Conservation (phyloP, 2,888 invertebrate genomes). For the Phyto melanocephala region DNA sequence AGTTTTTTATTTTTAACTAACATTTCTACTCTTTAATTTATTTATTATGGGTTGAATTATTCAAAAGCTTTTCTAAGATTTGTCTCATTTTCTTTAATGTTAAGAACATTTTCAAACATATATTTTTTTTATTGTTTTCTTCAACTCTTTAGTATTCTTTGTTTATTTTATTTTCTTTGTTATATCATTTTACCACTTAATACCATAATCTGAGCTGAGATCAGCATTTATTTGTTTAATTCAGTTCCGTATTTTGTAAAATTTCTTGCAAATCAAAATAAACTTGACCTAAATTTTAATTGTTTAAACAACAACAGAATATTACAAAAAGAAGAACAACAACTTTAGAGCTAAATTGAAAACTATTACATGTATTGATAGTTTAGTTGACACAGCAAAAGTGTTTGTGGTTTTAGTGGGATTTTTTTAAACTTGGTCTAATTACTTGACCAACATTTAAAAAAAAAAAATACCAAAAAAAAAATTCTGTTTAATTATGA, state of each 20-base stretch:
- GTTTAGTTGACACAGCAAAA: conserved; percentile 37
- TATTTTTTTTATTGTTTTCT: background rate
- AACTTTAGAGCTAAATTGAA: conserved; percentile 12
- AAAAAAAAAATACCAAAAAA: background rate
- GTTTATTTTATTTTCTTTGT: conserved; percentile 5
- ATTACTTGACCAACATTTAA: conserved; percentile 59
- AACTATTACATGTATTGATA: conserved; percentile 42
- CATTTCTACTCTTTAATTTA: no score
- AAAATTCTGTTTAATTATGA: conserved; percentile 40
- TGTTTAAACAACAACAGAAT: background rate
- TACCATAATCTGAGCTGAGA: conserved; percentile 26
- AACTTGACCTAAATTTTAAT: conserved; percentile 59
- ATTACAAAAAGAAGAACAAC: background rate
- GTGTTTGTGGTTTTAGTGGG: background rate
- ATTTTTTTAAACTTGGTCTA: conserved; percentile 58
- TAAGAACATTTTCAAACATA: no score
- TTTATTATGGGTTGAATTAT: no score
- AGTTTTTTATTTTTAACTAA: no score
- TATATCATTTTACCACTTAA: conserved; percentile 39
- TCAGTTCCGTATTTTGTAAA: conserved; percentile 38
- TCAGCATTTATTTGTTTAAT: conserved; percentile 32
- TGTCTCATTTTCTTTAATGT: no score
- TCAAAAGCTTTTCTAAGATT: no score
- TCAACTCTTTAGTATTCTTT: background rate
- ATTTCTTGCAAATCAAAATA: conserved; percentile 33